Conservation (phyloP, 92 coral and sea anemone genomes). For the Porites evermanni region DNA sequence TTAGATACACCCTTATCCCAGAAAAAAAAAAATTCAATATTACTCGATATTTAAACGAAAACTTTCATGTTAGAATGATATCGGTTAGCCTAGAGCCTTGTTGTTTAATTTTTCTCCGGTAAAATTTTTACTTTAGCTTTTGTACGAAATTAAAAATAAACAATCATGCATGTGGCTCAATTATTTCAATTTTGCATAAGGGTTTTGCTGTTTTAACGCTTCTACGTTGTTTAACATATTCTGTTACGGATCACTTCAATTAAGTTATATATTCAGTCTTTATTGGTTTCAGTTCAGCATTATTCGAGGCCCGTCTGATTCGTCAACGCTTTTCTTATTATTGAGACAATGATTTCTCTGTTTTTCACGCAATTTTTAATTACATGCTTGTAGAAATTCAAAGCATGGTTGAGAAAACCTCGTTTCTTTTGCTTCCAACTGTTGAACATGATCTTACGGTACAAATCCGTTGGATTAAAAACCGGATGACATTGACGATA, state of each 20-base stretch:
- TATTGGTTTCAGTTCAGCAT: no score
- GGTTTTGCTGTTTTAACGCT: background rate
- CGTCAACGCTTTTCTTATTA: no score
- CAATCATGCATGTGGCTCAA: background rate
- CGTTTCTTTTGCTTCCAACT: no score
- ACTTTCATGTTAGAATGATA: background rate
- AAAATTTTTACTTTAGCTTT: background rate
- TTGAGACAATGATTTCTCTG: background rate
- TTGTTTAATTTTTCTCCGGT: background rate
- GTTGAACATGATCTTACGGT: no score
- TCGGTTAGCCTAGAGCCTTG: no score
- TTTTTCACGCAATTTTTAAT: background rate
- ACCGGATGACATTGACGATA: no score
- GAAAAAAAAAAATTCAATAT: background rate
- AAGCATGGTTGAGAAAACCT: no score
- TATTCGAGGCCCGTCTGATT: no score
- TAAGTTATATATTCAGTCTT: background rate
- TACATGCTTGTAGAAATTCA: no score
- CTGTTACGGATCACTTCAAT: background rate
- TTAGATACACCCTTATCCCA: background rate
- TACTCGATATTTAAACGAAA: background rate
- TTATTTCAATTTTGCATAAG: background rate
- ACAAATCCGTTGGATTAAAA: background rate
- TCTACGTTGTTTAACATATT: background rate
- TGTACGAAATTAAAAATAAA: constrained; percentile 19